Conservation (phyloP, 2,888 invertebrate species). For the Chrysina gloriosa region DNA sequence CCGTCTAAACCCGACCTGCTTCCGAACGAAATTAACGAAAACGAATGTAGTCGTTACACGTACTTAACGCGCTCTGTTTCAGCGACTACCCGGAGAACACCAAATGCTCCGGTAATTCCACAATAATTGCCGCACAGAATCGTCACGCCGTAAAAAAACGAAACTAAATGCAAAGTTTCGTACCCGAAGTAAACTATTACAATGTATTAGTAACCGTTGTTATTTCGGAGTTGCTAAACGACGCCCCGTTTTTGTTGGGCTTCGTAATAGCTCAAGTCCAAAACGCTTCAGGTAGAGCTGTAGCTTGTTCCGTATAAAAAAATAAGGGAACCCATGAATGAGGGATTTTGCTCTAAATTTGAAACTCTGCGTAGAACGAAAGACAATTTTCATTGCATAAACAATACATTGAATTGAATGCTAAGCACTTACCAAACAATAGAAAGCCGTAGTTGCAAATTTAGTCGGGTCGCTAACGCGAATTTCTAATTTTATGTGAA, state of each 20-base stretch:
- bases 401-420: neutral
- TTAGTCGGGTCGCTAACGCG: too few relatives aligned
- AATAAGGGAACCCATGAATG: neutral
- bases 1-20: neutral
- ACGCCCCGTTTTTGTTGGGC: neutral
- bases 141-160: neutral
- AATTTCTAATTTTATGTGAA: too few relatives aligned
- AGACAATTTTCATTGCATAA: neutral
- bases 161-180: conserved; percentile 9
- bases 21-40: conserved; percentile 26
- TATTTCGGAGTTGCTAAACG: neutral
- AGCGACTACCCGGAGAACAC: neutral
- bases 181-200: conserved; percentile 18
- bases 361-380: neutral
- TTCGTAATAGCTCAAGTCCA: neutral
- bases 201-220: neutral
- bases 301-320: neutral
- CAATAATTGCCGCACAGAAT: conserved; percentile 18
- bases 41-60: conserved; percentile 6
- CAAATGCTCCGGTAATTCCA: conserved; percentile 6
- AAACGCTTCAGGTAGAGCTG: neutral
- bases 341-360: neutral
- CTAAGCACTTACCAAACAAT: neutral
- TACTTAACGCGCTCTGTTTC: conserved; percentile 4
- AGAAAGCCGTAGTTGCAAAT: neutral